Percentiles rank a stretch among this genome's conserved stretches.
phyloP scores from a whole-genome alignment of 64 coral and sea anemone species.

The Trachythela sp. region DNA sequence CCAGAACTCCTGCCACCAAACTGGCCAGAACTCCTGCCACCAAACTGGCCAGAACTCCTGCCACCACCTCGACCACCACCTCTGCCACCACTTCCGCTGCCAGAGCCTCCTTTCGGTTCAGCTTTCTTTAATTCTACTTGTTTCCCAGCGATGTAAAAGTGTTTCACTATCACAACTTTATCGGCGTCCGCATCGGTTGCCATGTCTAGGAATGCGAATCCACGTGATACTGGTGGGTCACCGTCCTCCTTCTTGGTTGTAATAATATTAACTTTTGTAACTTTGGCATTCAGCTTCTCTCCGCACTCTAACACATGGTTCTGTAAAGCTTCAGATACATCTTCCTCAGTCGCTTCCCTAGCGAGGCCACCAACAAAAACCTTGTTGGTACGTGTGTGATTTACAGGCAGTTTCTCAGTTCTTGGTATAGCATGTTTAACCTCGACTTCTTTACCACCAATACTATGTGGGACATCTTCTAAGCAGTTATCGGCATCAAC shows the following conservation, averaged over 20 bases:
- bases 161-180: constrained; percentile 79
- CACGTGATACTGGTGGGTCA: constrained; percentile 35
- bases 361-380: constrained; percentile 84
- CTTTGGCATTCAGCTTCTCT: constrained; percentile 5
- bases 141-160: constrained; percentile 62
- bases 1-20: background rate
- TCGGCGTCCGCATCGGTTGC: constrained; percentile 71
- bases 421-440: constrained; percentile 91
- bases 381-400: constrained; percentile 80
- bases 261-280: constrained; percentile 55
- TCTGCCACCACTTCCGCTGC: constrained; percentile 8
- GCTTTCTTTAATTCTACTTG: constrained; percentile 87
- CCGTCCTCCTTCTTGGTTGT: constrained; percentile 46
- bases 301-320: constrained; percentile 22
- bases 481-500: constrained; percentile 49
- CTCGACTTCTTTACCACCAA: constrained; percentile 80
- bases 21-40: constrained; percentile 39
- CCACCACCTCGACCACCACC: background rate
- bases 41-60: background rate
- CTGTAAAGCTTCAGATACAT: constrained; percentile 46
- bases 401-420: constrained; percentile 46
- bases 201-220: constrained; percentile 81
- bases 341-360: constrained; percentile 45
- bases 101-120: constrained; percentile 52
- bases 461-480: constrained; percentile 51